A percentile compares a stretch with the other conserved stretches of the same genome.
phyloP scores from a whole-genome alignment of 2,888 invertebrate species.

The Chalcis sispes region DNA sequence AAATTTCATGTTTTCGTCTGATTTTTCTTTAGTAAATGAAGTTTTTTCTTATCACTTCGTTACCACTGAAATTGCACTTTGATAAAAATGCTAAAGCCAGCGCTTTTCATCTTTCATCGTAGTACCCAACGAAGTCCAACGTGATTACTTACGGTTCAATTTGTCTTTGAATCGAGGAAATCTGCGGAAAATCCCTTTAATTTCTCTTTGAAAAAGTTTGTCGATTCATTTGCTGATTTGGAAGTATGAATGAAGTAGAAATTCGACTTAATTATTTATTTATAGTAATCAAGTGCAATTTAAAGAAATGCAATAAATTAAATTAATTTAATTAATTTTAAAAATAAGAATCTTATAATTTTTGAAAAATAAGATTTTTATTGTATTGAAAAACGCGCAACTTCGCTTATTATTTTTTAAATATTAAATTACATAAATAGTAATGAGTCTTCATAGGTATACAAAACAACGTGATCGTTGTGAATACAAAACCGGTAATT shows the following conservation, averaged over 20 bases:
- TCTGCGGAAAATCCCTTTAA: conserved; percentile 56
- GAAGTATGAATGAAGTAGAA: not conserved
- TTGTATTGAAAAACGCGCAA: not conserved
- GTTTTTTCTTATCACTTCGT: conserved; percentile 43
- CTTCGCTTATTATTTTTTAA: no score
- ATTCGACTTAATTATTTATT: not conserved
- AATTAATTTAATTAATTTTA: not conserved
- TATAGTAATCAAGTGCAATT: not conserved
- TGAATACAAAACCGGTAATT: no score
- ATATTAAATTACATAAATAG: no score
- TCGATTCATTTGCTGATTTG: conserved; percentile 34
- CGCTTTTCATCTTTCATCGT: conserved; percentile 53
- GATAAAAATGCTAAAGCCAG: conserved; percentile 55
- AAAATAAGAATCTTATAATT: not conserved
- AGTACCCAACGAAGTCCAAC: conserved; percentile 42
- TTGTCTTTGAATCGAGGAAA: conserved; percentile 56
- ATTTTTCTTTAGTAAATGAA: conserved; percentile 32
- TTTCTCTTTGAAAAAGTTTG: conserved; percentile 52
- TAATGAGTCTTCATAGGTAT: no score
- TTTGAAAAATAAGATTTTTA: not conserved
- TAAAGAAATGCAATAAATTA: not conserved
- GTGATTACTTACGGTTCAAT: conserved; percentile 58
- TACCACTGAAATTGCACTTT: conserved; percentile 55
- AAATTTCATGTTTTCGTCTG: conserved; percentile 15
- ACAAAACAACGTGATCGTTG: not conserved